These are phyloP conservation scores for Progne subis DNA, from an alignment of 2,113 vertebrate species.

Conservation along the genomic window DNA sequence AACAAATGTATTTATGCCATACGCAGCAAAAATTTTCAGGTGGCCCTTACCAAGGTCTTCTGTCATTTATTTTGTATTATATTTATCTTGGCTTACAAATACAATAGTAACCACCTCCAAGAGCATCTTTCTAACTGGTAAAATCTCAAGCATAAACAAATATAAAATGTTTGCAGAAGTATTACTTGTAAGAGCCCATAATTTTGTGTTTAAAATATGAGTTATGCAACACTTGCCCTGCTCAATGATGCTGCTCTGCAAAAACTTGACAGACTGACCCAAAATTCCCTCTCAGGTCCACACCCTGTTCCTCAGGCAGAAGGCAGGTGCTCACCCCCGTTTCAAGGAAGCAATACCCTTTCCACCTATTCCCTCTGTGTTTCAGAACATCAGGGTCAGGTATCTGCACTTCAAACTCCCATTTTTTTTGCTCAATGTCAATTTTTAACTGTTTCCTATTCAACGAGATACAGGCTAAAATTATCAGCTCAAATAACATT, in stretches of 20 bases:
- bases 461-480: background rate
- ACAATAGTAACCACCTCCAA: background rate
- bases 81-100: background rate
- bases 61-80: background rate
- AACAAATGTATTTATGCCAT: background rate
- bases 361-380: background rate
- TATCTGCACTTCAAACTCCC: background rate
- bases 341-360: background rate
- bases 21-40: background rate
- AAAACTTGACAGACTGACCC: background rate
- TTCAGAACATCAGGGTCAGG: background rate
- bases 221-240: background rate
- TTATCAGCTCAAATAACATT: background rate
- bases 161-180: background rate
- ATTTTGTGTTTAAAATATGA: background rate
- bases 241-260: background rate
- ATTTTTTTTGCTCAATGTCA: background rate
- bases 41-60: background rate
- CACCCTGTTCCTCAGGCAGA: background rate
- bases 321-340: background rate
- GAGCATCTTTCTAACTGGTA: background rate
- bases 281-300: background rate
- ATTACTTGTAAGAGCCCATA: background rate
- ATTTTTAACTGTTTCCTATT: background rate
- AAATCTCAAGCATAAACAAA: background rate